These are phyloP conservation scores for Bungarus multicinctus DNA, from an alignment of 2,113 vertebrate species.

Conservation along the genomic window DNA sequence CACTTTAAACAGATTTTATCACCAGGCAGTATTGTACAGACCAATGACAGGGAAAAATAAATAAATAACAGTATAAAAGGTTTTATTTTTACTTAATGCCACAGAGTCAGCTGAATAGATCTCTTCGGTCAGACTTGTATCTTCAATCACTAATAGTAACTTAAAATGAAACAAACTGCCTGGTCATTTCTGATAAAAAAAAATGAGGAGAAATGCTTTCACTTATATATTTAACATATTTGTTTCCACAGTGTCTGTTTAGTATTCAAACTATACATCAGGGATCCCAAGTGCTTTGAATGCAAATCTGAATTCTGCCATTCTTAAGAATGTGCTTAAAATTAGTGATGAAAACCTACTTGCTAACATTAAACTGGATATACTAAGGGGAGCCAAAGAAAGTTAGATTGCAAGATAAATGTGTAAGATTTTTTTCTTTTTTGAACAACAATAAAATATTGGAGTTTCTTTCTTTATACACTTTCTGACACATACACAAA, in stretches of 20 bases:
- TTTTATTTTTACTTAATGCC: conserved; percentile 23
- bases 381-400: neutral
- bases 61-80: conserved; percentile 26
- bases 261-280: conserved; percentile 1
- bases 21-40: conserved; percentile 21
- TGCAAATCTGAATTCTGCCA: conserved; percentile 18
- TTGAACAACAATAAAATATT: neutral
- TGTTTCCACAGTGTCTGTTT: conserved; percentile 7
- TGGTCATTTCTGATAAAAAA: conserved; percentile 20
- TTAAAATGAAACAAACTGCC: conserved; percentile 2
- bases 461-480: conserved; percentile 22
- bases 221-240: neutral
- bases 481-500: conserved; percentile 17
- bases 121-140: neutral
- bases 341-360: neutral
- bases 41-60: neutral
- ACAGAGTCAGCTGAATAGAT: neutral
- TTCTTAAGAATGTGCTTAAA: neutral
- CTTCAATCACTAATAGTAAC: neutral
- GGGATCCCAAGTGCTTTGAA: conserved; percentile 14
- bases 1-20: conserved; percentile 49
- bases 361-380: neutral
- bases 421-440: neutral
- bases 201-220: neutral
- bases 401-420: conserved; percentile 25